phyloP scores from a whole-genome alignment of 2,888 invertebrate genomes.

The Teinopalpus imperialis region DNA sequence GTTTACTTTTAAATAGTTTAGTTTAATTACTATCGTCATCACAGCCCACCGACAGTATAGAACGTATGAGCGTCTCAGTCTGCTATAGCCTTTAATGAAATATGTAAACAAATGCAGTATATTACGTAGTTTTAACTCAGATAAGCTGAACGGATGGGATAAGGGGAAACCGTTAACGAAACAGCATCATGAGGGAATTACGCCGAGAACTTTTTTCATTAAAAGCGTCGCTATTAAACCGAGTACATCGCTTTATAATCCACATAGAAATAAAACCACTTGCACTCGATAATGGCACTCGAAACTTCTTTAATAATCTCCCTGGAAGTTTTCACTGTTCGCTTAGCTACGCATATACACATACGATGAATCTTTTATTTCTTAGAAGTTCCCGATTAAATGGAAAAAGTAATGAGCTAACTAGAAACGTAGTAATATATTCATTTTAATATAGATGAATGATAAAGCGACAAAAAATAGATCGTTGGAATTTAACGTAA shows the following conservation, averaged over 20 bases:
- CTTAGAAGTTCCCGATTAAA: too few relatives aligned
- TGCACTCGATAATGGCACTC: conserved; percentile 11
- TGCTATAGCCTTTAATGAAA: conserved; percentile 6
- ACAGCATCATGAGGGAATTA: conserved; percentile 1
- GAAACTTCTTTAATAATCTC: conserved; percentile 8
- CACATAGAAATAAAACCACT: conserved; percentile 15
- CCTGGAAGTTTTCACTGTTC: conserved; percentile 1
- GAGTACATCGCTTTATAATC: conserved; percentile 16
- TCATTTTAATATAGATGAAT: too few relatives aligned
- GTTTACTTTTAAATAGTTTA: too few relatives aligned
- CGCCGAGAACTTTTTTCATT: conserved; percentile 21
- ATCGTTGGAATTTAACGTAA: too few relatives aligned
- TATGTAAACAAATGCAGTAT: conserved; percentile 4
- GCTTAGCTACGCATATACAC: background rate
- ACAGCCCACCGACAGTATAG: too few relatives aligned
- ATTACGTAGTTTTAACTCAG: background rate
- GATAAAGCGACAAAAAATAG: too few relatives aligned
- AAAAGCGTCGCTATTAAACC: conserved; percentile 16
- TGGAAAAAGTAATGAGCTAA: too few relatives aligned
- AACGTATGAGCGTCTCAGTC: too few relatives aligned
- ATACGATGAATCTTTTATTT: background rate
- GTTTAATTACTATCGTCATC: too few relatives aligned
- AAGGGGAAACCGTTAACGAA: background rate
- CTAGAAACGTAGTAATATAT: too few relatives aligned
- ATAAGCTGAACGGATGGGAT: background rate